Conservation (phyloP, 2,113 vertebrate species). For the Platanista minor region DNA sequence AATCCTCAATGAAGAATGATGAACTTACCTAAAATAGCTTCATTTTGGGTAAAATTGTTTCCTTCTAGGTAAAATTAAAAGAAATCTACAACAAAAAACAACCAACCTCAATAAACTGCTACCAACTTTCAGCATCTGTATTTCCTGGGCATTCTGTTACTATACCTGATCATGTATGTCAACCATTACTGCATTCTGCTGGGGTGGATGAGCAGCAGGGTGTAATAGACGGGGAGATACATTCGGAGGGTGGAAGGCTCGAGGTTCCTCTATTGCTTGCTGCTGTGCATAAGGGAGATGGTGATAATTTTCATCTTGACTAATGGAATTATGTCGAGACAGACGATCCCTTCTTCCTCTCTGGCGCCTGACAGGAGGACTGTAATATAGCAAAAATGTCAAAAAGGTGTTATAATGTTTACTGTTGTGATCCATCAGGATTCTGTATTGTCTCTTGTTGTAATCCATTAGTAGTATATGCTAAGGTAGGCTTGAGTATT, state of each 20-base stretch:
- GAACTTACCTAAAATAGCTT: not conserved
- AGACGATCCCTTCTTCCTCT: slow-evolving; percentile 93
- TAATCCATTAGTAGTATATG: not conserved
- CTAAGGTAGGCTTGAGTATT: not conserved
- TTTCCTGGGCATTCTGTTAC: not conserved
- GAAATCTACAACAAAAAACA: slow-evolving; percentile 2
- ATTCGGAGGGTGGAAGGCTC: slow-evolving; percentile 94
- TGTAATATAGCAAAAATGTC: slow-evolving; percentile 74
- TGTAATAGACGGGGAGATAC: slow-evolving; percentile 94
- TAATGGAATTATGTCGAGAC: slow-evolving; percentile 88
- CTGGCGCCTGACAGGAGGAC: slow-evolving; percentile 94
- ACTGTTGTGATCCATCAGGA: not conserved
- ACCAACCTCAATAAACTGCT: not conserved
- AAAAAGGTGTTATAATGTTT: slow-evolving; percentile 14
- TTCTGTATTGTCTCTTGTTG: not conserved
- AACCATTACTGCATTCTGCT: slow-evolving; percentile 93
- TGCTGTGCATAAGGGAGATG: slow-evolving; percentile 92
- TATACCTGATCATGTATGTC: slow-evolving; percentile 96
- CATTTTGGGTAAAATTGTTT: not conserved
- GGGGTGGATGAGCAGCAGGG: slow-evolving; percentile 91
- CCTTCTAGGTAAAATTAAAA: not conserved
- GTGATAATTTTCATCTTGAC: slow-evolving; percentile 94
- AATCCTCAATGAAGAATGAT: not conserved
- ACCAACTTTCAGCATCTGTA: not conserved
- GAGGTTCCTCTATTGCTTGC: slow-evolving; percentile 92